Evolutionary conservation across 2,888 invertebrate genomes (phyloP), one percentile per base, ranked within the genome.

Genomic region (Scaeva pyrastri): DNA sequence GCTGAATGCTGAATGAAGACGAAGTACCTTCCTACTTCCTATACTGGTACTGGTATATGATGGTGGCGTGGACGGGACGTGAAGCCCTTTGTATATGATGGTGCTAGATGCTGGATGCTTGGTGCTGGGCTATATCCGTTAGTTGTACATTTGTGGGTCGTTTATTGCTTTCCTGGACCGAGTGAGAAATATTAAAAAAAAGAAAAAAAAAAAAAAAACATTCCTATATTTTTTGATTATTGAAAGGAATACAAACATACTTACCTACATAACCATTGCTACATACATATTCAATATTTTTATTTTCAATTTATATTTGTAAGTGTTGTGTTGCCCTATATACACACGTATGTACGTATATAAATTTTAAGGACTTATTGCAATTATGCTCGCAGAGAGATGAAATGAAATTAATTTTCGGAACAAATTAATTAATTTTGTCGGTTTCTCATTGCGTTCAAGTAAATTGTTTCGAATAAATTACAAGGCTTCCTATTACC

Each of bases 131-230:
- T 52, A 10, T 66, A 56, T 41, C 52, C 52, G 16, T 26, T 52
- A 50, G 55, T 48, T 70, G 78, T 84, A 58, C 56, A 75, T 43
- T 39, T 50, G 41, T 72, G 45, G 43, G 71, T 75, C 48, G 58
- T 41, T 50, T 76, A 85, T 85, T 85, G 68, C 80, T 72, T 73
- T 85, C 70, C 76, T 39, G 75, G 66, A 72, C 72, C 21, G 68
- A 21, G 12, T 19, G 41, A 60, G 39, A 39, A 52, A 52, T 52
- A 68, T 52, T 68, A 48, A 66, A 66, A 64, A 64, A 31, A 66
- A 48, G 43, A 19, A 36, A 14, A n/a, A n/a, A 48, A 66, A 66
- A 64, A 64, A 31, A 66, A 48, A 43, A 19, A 36, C 8, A 50
- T 19, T 21, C 8, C 3, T n/a, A 2, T 26, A 26, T 52, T 52